phyloP scores from a whole-genome alignment of 2,113 vertebrate genomes.

The Typhlomys cinereus region DNA sequence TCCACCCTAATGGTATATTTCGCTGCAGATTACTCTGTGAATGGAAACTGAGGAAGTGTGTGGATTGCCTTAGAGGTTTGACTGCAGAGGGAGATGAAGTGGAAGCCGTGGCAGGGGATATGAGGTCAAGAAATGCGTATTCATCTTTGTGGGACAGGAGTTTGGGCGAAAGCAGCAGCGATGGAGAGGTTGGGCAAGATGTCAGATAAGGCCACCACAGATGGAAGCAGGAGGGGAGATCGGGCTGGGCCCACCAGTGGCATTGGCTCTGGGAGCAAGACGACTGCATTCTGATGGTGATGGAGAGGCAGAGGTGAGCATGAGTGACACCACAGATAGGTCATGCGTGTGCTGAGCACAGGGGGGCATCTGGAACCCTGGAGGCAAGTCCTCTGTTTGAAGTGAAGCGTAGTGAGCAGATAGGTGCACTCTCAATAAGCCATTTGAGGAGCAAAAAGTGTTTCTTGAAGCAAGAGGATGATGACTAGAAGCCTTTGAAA shows the following conservation, averaged over 20 bases:
- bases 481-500: fast-evolving
- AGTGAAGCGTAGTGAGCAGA: neutral
- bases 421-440: neutral
- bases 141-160: neutral
- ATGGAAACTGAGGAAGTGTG: neutral
- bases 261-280: neutral
- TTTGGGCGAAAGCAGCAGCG: neutral
- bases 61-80: neutral
- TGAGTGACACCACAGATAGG: neutral
- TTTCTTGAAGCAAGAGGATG: neutral
- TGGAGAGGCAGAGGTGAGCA: neutral
- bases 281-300: neutral
- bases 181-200: neutral
- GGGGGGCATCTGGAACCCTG: neutral
- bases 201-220: neutral
- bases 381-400: neutral
- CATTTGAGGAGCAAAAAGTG: neutral
- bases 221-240: neutral
- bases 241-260: fast-evolving
- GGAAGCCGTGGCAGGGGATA: neutral
- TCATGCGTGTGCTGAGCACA: fast-evolving
- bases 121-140: neutral
- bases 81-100: neutral
- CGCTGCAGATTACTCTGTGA: neutral
- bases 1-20: neutral